Evolutionary conservation across 2,113 vertebrate species (phyloP), one percentile per base, ranked within the genome.

Genomic region (Chionis minor): DNA sequence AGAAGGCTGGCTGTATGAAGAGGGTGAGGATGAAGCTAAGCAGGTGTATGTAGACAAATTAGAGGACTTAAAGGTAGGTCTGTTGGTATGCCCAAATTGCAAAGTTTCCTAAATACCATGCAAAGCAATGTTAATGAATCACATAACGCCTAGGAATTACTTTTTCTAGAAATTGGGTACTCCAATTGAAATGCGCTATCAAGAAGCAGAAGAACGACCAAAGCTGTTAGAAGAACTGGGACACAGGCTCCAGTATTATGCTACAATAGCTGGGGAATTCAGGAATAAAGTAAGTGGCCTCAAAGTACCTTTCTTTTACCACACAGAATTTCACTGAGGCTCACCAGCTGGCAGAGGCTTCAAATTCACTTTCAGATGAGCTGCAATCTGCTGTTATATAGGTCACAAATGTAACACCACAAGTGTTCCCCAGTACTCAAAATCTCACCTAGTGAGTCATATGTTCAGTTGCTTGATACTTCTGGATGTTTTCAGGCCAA

Each of bases 1-100:
- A 38, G 98, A 98, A 96, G 97, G 98, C 86, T 99, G 98, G 98
- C 96, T 98, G 5, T 98, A 99, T 81, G 98, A 98, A 81, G 98
- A 99, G 74, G 98, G 98, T 35, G 98, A 98, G 75, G 98, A 99
- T 86, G 98, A 98, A 94, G 96, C 98, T 12, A 99, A 98, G 58
- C 98, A 98, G 62, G 98, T 98, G 10, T 99, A 99, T 1, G 81
- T 98, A 45, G 97, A 98, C 79, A 99, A 98, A 88, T 56, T 98
- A 59, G 98, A 97, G 51, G 96, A 99, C 71, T 94, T 98, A 52
- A 98, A 98, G 97, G 98, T 98, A 97, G 84, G 97, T 52, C 15
- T 51, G 11, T 49, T 52, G 21, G 26, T 40, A 58, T 59, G 10
- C 45, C 44, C 56, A 40, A 80, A 80, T 22, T 13, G 1, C 7